Evolutionary conservation across 2,797 vertebrate genomes (phyloP).

Genomic region (Pipistrellus kuhlii): DNA sequence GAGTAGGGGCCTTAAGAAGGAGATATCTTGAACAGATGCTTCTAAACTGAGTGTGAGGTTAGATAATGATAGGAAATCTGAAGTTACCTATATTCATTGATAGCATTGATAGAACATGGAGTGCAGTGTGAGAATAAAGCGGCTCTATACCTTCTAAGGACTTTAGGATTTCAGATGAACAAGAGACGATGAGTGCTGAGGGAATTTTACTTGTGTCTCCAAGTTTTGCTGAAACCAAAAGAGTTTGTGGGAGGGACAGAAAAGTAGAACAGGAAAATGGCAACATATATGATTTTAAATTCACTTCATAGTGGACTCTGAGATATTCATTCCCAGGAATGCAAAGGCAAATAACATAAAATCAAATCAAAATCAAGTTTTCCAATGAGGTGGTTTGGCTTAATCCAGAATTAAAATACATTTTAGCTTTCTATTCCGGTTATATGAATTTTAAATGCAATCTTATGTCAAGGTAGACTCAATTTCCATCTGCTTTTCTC

Average conservation of each 20-base stretch:
- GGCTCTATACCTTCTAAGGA: not conserved
- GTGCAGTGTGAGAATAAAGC: not conserved
- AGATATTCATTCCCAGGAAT: slow-evolving; percentile 28
- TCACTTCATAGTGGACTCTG: not conserved
- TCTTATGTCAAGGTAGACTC: not conserved
- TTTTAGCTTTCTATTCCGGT: not conserved
- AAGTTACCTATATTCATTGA: not conserved
- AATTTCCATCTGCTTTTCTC: not conserved
- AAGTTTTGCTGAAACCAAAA: not conserved
- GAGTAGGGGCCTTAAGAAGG: not conserved
- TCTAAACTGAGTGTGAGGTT: not conserved
- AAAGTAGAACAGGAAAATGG: not conserved
- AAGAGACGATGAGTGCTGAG: not conserved
- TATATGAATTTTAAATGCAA: not conserved
- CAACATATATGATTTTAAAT: slow-evolving; percentile 11
- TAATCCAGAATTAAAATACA: slow-evolving; percentile 37
- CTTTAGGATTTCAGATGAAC: not conserved
- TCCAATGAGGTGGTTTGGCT: not conserved
- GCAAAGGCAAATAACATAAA: slow-evolving; percentile 39
- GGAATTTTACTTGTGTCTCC: not conserved
- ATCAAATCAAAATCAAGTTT: not conserved
- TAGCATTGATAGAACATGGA: not conserved
- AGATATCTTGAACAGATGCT: not conserved
- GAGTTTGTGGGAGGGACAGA: not conserved
- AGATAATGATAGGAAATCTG: not conserved